Evolutionary conservation across 2,113 vertebrate genomes (phyloP), one percentile per base, ranked within the genome.

Genomic region (Pseudorhombus dupliciocellatus): DNA sequence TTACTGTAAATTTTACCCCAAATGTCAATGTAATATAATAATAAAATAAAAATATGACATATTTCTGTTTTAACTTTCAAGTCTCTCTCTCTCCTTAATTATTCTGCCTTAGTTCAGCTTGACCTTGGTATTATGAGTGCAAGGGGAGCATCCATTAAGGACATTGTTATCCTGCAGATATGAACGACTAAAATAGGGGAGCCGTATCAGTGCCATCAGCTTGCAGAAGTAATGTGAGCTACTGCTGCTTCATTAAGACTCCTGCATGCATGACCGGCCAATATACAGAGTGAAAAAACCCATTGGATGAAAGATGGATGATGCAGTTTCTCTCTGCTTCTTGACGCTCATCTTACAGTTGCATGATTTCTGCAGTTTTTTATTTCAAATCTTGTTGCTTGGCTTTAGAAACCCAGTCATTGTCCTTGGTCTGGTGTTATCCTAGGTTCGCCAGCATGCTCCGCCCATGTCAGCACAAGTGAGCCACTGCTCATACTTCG

Each of bases 191-290:
- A 75, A 75, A 73, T 34, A 51, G 4, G 48, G 48, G 37, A 58
- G 46, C 25, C 18, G 12, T 40, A 6, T 77, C 28, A 52, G 58
- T 40, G 65, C 56, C 70, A 79, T 77, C 79, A 76, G 56, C 51
- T 66, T 64, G 31, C 26, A 60, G 20, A 44, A 70, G 55, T 57
- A 62, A 73, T 10, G 7, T 60, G 73, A 66, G 68, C 66, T 75
- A 75, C 63, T 62, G 66, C 63, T 64, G 71, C 25, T 81, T 76
- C 58, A 84, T 83, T 83, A 67, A 62, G 31, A 26, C 66, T 66
- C 50, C 60, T 70, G 37, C 57, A 81, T 75, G 64, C 70, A 56
- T 63, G 66, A 21, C 55, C 60, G 64, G 56, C 50, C 57, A 30
- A 60, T 63, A 59, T 24, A 57, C 42, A 65, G 52, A 66, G 24